phyloP scores from a whole-genome alignment of 1,140 invertebrate species.

The Drosophila ficusphila region DNA sequence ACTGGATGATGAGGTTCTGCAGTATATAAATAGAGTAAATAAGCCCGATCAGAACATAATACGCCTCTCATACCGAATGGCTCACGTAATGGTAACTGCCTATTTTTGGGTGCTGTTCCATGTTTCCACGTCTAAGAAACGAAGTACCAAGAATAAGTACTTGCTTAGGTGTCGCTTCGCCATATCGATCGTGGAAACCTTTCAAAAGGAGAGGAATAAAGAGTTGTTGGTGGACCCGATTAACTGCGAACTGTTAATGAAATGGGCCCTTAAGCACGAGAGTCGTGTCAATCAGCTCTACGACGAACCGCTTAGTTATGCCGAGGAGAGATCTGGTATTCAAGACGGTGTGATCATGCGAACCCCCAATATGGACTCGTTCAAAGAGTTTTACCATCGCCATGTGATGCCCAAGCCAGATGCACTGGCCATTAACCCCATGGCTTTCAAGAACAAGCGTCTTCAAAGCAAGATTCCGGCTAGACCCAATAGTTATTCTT shows the following conservation, averaged over 20 bases:
- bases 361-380: slow-evolving; percentile 6
- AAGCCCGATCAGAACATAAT: neutral
- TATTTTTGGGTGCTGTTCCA: neutral
- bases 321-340: neutral
- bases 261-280: slow-evolving; percentile 1
- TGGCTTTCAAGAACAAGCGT: neutral
- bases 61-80: neutral
- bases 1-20: neutral
- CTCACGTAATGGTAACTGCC: slow-evolving; percentile 12
- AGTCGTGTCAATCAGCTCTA: neutral
- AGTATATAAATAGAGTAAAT: neutral
- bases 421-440: slow-evolving; percentile 6
- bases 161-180: slow-evolving; percentile 13
- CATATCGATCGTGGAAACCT: neutral
- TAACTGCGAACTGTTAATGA: neutral
- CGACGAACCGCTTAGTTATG: neutral
- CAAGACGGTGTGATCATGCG: neutral
- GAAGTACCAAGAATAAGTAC: neutral
- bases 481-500: neutral
- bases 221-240: neutral
- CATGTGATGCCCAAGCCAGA: slow-evolving; percentile 7
- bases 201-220: neutral
- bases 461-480: neutral
- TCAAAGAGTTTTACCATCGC: neutral
- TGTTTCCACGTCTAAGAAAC: neutral